Evolutionary conservation across 2,888 invertebrate genomes (phyloP), one percentile per base, ranked within the genome.

Genomic region (Odontomyia ornata): DNA sequence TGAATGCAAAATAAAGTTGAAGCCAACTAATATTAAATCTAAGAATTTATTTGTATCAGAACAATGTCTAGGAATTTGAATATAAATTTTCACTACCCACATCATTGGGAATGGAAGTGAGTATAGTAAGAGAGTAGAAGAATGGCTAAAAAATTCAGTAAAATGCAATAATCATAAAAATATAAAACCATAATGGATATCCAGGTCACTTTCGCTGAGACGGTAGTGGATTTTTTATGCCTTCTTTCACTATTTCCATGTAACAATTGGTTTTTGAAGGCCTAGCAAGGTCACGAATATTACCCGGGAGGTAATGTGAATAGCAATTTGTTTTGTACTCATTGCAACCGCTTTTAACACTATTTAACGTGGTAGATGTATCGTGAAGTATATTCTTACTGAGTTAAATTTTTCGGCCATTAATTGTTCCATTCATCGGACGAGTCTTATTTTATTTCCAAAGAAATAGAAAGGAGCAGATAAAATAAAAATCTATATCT

Each of bases 271-370:
- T 47, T 46, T 69, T 47, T 21, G 28, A 46, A 47, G 69, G 47
- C 69, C 69, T 47, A 47, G 69, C 69, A 69, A 69, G 69, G 69
- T 69, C 65, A 65, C 5, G n/a, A 25, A 36, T 36, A 36, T 9
- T 36, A 5, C 9, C 36, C 3, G 9, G 36, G 36, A 3, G 36
- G 3, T 36, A 5, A 36, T 5, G 36, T 5, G 9, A 36, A 36
- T 36, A 3, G 3, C 9, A 5, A 3, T 5, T 36, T 9, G 9
- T 36, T 9, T 5, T 36, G 36, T 36, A 9, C 9, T 36, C 9
- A 9, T 36, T 36, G 9, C 9, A 36, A 9, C 36, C 3, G 9
- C 36, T 36, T n/a, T 18, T 23, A 18, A 23, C 57, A 18, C 57
- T 11, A 52, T 23, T 23, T 57, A 36, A 36, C 3, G 9, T 5